Conservation (phyloP, 1,140 invertebrate species). For the Centruroides vittatus region DNA sequence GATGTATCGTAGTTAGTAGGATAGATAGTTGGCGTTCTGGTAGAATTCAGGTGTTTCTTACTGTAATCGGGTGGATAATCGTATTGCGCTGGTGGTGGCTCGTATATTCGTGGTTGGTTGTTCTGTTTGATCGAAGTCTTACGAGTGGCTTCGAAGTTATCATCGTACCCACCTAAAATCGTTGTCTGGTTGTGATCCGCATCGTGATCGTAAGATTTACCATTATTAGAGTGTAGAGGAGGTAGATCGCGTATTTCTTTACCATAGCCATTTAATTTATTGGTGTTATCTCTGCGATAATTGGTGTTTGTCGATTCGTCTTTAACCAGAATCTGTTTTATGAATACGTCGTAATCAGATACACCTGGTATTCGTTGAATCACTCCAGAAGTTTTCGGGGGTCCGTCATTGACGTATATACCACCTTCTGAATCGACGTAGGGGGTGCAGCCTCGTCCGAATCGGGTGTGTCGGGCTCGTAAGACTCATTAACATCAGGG, state of each 20-base stretch:
- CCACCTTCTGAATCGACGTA: constrained; percentile 20
- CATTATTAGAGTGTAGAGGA: neutral
- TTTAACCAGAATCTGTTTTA: constrained; percentile 9
- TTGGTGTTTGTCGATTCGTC: neutral
- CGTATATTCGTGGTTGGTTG: too few relatives aligned
- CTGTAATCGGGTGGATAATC: too few relatives aligned
- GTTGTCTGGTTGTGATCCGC: too few relatives aligned
- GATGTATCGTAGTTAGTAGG: too few relatives aligned
- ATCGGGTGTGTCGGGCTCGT: constrained; percentile 16
- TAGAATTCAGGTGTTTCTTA: too few relatives aligned
- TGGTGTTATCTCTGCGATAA: neutral
- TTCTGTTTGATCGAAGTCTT: too few relatives aligned
- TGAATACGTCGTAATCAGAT: constrained; percentile 3
- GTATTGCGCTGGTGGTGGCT: too few relatives aligned
- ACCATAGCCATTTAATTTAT: neutral
- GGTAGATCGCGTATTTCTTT: neutral
- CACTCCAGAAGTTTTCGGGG: constrained; percentile 3
- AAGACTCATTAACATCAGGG: neutral
- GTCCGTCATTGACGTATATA: constrained; percentile 12
- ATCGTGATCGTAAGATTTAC: neutral
- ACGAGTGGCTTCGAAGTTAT: neutral
- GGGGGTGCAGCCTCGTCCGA: constrained; percentile 22
- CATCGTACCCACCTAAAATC: neutral
- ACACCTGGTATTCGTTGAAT: constrained; percentile 3
- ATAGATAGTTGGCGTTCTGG: too few relatives aligned